Evolutionary conservation across 2,888 invertebrate genomes (phyloP), one percentile per base, ranked within the genome.

Genomic region (Dryomyza anilis): DNA sequence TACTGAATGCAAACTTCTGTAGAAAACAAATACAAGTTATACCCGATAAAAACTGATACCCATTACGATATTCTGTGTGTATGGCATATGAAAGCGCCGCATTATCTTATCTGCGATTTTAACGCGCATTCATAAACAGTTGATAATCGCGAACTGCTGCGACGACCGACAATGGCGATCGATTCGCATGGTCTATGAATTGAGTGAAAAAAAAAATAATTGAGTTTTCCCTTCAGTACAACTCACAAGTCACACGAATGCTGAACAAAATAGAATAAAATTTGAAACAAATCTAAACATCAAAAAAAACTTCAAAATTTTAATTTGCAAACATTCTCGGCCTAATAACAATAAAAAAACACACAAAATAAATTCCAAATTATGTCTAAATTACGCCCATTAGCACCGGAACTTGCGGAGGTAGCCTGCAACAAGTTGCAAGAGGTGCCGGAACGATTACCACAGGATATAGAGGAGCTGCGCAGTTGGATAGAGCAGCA

Each of bases 401-500:
- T 83, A 55, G 70, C 70, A 64, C 71, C 76, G 8, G 76, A 75
- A 60, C 71, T 83, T 64, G 75, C 75, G 65, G 78, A 79, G 68
- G 78, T 81, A 67, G 87, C 87, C 3, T 76, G 74, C 50, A 76
- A 75, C 10, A 82, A 85, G 65, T 73, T 87, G 25, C 81, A 84
- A 56, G 87, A 87, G 74, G 81, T 81, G 67, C 82, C 83, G 2
- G 72, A 75, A 1, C 72, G 80, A 2, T 75, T 84, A 25, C 76
- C 76, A 4, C 73, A 76, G 4, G 81, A 84, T 70, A 79, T 87
- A 30, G 71, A 78, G 50, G 76, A 81, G 48, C 78, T 87, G 10
- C 81, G 82, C 58, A 74, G 80, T n/a, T 87, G 87, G 87, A 75
- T 87, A n/a, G 70, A 73, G 2, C 82, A 85, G 68, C 85, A 86